Conservation (phyloP, 2,113 vertebrate genomes). For the Microtus montanus region DNA sequence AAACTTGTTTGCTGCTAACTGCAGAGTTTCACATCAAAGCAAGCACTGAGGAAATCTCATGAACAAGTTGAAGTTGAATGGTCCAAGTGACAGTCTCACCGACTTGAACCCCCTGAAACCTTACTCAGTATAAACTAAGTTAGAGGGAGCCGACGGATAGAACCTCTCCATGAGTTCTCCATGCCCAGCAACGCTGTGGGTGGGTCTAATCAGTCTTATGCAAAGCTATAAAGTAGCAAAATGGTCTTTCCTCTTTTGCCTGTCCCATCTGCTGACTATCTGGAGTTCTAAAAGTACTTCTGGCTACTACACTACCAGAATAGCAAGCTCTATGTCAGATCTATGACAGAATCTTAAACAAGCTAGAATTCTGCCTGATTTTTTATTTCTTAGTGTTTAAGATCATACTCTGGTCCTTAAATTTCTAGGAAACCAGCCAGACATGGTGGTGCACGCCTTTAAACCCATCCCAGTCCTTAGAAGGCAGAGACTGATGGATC, state of each 20-base stretch:
- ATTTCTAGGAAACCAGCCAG: background rate
- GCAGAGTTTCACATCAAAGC: background rate
- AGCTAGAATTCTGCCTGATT: background rate
- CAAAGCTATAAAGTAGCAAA: background rate
- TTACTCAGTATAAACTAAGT: background rate
- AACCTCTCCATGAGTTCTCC: background rate
- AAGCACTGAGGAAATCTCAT: background rate
- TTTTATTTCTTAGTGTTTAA: constrained; percentile 7
- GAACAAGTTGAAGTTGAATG: background rate
- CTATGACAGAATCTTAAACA: background rate
- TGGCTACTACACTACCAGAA: background rate
- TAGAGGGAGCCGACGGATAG: background rate
- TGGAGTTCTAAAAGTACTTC: background rate
- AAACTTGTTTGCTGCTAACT: background rate
- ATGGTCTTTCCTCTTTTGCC: background rate
- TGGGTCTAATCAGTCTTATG: background rate
- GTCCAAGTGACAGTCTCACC: background rate
- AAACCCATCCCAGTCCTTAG: background rate
- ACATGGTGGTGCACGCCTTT: background rate
- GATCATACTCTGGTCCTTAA: background rate
- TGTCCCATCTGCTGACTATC: background rate
- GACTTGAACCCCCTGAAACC: background rate
- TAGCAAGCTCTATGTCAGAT: background rate
- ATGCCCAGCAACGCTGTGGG: background rate
- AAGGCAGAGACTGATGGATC: background rate